A percentile compares a stretch with the other conserved stretches of the same genome.
Evolutionary conservation across 2,797 vertebrate species (phyloP).

Genomic region (Anomalospiza imberbis): DNA sequence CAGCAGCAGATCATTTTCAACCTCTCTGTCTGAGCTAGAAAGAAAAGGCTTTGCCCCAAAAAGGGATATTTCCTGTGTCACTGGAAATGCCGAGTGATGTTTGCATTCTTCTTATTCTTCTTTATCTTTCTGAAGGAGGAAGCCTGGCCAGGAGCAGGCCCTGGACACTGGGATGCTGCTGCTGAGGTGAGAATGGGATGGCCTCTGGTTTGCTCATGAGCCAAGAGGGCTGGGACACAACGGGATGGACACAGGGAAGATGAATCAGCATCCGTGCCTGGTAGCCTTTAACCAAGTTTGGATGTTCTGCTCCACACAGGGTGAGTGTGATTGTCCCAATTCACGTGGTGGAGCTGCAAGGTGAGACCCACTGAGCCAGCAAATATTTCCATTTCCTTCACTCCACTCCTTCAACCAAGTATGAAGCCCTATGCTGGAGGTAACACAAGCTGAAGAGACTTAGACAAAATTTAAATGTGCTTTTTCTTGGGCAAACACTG

Average conservation of each 20-base stretch:
- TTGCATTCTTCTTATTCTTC: not conserved
- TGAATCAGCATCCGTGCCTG: not conserved
- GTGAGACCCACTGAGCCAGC: not conserved
- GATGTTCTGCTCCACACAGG: not conserved
- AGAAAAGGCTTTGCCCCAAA: not conserved
- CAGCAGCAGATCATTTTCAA: not conserved
- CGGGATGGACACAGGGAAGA: not conserved
- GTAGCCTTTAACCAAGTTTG: not conserved
- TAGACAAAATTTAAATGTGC: not conserved
- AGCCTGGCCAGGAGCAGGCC: not conserved
- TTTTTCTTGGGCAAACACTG: not conserved
- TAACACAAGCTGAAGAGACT: not conserved
- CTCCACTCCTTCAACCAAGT: fast-evolving
- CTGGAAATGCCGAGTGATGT: not conserved
- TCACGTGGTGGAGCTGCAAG: not conserved
- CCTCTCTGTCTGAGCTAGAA: not conserved
- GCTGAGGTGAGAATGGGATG: not conserved
- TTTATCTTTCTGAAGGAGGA: not conserved
- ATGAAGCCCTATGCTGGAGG: not conserved
- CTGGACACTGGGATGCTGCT: not conserved
- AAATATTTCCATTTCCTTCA: not conserved
- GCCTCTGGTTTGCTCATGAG: fast-evolving
- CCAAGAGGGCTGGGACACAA: not conserved
- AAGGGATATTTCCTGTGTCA: not conserved
- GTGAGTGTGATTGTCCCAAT: fast-evolving